A percentile compares a stretch with the other conserved stretches of the same genome.
Evolutionary conservation across 2,113 vertebrate genomes (phyloP).

Genomic region (Rhinichthys klamathensis): DNA sequence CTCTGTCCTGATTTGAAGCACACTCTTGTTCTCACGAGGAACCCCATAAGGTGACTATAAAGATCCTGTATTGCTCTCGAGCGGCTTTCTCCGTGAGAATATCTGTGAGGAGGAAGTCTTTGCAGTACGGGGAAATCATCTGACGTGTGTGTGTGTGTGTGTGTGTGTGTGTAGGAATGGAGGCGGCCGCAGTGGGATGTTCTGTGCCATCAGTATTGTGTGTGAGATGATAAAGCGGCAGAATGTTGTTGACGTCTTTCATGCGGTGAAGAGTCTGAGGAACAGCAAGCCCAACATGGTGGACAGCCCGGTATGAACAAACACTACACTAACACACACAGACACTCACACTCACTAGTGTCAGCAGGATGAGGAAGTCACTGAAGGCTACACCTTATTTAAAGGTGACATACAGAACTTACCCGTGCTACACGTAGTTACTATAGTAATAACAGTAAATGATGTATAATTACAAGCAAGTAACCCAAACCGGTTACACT

Average conservation of each 20-base stretch:
- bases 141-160: no score
- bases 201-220: slow-evolving; percentile 96
- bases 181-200: slow-evolving; percentile 93
- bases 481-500: no score
- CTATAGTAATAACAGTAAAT: neutral
- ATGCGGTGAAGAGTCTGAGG: slow-evolving; percentile 94
- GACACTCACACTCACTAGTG: neutral
- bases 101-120: neutral
- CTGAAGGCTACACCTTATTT: neutral
- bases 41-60: neutral
- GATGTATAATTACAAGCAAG: neutral
- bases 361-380: neutral
- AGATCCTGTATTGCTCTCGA: neutral
- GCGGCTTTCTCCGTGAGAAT: neutral
- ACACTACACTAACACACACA: neutral
- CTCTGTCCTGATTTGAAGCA: neutral
- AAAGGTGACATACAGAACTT: neutral
- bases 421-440: neutral
- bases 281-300: slow-evolving; percentile 99
- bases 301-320: slow-evolving; percentile 89
- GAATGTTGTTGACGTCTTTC: slow-evolving; percentile 97
- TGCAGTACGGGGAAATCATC: neutral
- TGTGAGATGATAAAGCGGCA: slow-evolving; percentile 98
- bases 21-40: neutral
- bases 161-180: slow-evolving; percentile 81